phyloP scores from a whole-genome alignment of 2,888 invertebrate species.

The Caenorhabditis sinica region DNA sequence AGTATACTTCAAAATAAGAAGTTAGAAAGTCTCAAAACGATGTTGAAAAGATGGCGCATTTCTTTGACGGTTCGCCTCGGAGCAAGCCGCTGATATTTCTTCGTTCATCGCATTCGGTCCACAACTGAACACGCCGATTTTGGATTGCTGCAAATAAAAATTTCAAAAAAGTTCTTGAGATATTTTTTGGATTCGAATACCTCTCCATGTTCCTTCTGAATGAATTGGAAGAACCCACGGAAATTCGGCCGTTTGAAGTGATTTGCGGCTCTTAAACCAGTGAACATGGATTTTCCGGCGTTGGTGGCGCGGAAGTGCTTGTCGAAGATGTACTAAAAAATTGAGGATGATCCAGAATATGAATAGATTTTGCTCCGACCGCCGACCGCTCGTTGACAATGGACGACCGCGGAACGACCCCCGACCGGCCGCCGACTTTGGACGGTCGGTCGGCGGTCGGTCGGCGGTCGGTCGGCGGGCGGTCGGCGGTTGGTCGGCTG shows the following conservation, averaged over 20 bases:
- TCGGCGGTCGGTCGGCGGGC: too few species aligned
- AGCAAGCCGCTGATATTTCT: slow-evolving; percentile 96
- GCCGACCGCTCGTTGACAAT: too few species aligned
- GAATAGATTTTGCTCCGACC: too few species aligned
- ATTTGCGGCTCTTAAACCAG: slow-evolving; percentile 89
- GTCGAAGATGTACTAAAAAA: slow-evolving; percentile 95
- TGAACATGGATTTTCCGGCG: slow-evolving; percentile 87
- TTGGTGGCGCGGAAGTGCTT: slow-evolving; percentile 96
- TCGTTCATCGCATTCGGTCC: slow-evolving; percentile 97
- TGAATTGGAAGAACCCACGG: slow-evolving; percentile 96
- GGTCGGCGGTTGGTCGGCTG: too few species aligned
- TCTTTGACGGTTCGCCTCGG: slow-evolving; percentile 91
- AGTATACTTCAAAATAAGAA: too few species aligned
- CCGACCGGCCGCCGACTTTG: too few species aligned
- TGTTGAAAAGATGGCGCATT: slow-evolving; percentile 82
- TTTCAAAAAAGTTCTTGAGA: too few species aligned
- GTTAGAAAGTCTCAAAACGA: slow-evolving; percentile 82
- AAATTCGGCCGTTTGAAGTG: slow-evolving; percentile 97
- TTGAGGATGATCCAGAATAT: too few species aligned
- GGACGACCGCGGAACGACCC: too few species aligned
- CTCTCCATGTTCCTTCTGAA: slow-evolving; percentile 96
- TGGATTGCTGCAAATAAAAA: slow-evolving; percentile 76
- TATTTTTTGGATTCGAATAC: too few species aligned
- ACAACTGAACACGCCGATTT: slow-evolving; percentile 99
- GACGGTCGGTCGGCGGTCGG: too few species aligned